Conservation (phyloP, 2,113 vertebrate genomes). For the Megaceryle maxima region DNA sequence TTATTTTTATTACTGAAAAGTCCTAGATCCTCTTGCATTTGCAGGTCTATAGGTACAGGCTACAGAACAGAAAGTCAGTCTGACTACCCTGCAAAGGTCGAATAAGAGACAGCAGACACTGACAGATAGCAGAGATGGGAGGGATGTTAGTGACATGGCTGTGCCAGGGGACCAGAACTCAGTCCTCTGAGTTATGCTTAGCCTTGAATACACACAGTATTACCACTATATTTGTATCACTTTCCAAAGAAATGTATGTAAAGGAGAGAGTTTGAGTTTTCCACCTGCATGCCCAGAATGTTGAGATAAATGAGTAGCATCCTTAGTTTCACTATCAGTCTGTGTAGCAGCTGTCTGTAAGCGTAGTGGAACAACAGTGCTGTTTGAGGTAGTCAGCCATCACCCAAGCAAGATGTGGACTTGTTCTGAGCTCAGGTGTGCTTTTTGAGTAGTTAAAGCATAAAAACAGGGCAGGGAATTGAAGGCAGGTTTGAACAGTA, state of each 20-base stretch:
- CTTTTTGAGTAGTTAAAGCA: too few relatives aligned
- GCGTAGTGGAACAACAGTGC: neutral
- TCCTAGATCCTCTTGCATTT: neutral
- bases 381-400: neutral
- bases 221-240: neutral
- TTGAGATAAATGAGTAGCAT: neutral
- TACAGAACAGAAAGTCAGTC: neutral
- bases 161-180: neutral
- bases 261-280: neutral
- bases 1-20: neutral
- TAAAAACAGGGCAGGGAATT: too few relatives aligned
- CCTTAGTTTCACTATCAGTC: neutral
- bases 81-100: neutral
- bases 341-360: neutral
- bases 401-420: neutral
- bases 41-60: neutral
- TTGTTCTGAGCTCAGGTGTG: neutral
- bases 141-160: neutral
- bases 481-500: too few relatives aligned
- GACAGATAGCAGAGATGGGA: neutral
- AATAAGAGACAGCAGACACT: neutral
- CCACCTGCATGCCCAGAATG: fast-evolving
- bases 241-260: neutral
- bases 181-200: neutral
- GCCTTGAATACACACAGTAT: neutral